Base-by-base conservation (phyloP, 2,113 vertebrate species). In the Amazona vittata region DNA sequence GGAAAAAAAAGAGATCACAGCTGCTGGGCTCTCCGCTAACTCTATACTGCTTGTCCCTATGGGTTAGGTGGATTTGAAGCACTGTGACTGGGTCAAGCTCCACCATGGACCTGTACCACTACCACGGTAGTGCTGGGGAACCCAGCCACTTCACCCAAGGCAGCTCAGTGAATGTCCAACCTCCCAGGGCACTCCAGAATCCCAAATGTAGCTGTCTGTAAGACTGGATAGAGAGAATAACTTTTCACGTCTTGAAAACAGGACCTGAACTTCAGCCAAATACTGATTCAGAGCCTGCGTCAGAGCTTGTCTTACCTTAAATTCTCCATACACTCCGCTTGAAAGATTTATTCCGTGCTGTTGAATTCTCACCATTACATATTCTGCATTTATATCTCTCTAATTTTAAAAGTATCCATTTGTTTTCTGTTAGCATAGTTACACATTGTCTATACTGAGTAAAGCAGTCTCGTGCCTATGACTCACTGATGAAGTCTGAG, bases 401-500 rank as follows among this genome's bases (percentile, higher is more conserved):
- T n/a, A n/a, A 16, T 43, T 95, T 93, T 86, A 74, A 83, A 83
- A 82, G 65, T 64, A 44, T 47, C 60, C 26, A 13, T 50, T 43
- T 63, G 28, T 88, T 92, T 90, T 21, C 52, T 59, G 79, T 63
- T 90, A 64, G 47, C 55, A 31, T 55, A 74, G 60, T 53, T 65
- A 84, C 86, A 52, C 63, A 67, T 55, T 76, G 75, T 91, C 86
- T 67, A 11, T n/a, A 29, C 16, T 85, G 69, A 96, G 74, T 44
- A 94, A 86, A 97, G 55, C 65, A 73, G 17, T 57, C 90, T 73
- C 2, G 4, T 89, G 73, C 70, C 86, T 4, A 1, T 93, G 86
- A 87, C 93, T 94, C 86, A 84, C 71, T 89, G 41, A n/a, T 80
- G 65, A 93, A 83, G 89, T 81, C 28, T 68, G 53, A 75, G 26